Percentiles rank a stretch among this genome's conserved stretches.
These are phyloP conservation scores for Euglossa dilemma DNA, from an alignment of 1,140 invertebrate species.

Conservation along the genomic window DNA sequence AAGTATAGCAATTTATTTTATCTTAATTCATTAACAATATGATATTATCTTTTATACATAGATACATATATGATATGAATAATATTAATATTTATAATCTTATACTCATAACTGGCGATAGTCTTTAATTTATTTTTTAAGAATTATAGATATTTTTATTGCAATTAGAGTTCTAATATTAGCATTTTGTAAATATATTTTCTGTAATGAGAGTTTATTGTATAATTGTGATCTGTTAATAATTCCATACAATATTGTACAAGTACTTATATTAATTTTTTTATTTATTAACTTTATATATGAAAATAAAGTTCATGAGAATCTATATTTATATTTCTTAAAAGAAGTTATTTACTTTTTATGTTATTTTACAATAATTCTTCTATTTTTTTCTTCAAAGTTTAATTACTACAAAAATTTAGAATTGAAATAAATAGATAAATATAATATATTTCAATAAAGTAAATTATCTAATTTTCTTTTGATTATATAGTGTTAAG, in stretches of 20 bases:
- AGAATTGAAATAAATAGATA: background rate
- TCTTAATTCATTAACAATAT: background rate
- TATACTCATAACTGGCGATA: background rate
- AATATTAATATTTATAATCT: slow-evolving; percentile 38
- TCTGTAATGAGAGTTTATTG: background rate
- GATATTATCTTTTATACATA: background rate
- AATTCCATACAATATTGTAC: slow-evolving; percentile 24
- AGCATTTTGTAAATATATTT: slow-evolving; percentile 27
- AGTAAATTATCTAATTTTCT: background rate
- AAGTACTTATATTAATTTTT: slow-evolving; percentile 1
- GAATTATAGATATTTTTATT: slow-evolving; percentile 30
- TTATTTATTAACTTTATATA: slow-evolving; percentile 40
- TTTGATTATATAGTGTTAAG: background rate
- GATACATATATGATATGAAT: slow-evolving; percentile 16
- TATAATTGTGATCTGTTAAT: slow-evolving; percentile 23
- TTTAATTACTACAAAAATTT: background rate
- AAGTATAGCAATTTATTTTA: background rate
- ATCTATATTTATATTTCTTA: background rate
- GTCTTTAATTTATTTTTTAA: slow-evolving; percentile 20
- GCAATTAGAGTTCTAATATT: background rate
- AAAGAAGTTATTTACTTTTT: background rate
- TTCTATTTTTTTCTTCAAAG: background rate
- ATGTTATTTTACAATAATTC: background rate
- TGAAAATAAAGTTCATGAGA: slow-evolving; percentile 25
- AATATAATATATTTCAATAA: background rate